These are phyloP conservation scores for Drosophila ochracea DNA, from an alignment of 2,888 invertebrate genomes.

Conservation along the genomic window DNA sequence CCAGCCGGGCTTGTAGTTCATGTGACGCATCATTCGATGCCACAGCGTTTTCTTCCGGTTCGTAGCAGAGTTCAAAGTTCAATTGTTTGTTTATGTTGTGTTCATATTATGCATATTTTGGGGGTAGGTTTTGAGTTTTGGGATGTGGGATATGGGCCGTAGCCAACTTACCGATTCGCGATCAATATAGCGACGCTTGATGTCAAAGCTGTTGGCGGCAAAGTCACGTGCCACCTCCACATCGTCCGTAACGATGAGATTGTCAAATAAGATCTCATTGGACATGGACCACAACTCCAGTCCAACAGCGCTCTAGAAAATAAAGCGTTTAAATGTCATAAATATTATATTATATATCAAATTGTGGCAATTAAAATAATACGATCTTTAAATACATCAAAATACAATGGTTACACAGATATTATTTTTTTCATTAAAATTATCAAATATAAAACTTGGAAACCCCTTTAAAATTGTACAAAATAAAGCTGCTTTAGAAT, in stretches of 20 bases:
- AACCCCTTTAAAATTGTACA: neutral
- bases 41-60: constrained; percentile 88
- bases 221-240: constrained; percentile 90
- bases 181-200: constrained; percentile 93
- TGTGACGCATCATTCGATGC: constrained; percentile 90
- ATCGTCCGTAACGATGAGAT: constrained; percentile 95
- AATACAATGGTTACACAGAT: too few species aligned
- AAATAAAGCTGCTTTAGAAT: neutral
- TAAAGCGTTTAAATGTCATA: neutral
- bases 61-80: constrained; percentile 18
- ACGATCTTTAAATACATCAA: neutral
- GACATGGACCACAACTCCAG: constrained; percentile 99
- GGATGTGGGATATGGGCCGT: neutral
- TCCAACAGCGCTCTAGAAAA: constrained; percentile 93
- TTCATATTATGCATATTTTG: constrained; percentile 6
- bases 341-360: neutral
- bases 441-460: neutral
- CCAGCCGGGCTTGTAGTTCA: constrained; percentile 92
- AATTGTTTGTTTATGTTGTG: constrained; percentile 30
- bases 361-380: neutral
- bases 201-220: constrained; percentile 93
- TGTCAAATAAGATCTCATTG: constrained; percentile 96
- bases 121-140: neutral
- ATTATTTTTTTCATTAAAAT: too few species aligned
- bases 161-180: constrained; percentile 91